Percentiles rank a stretch among this genome's conserved stretches.
Conservation (phyloP, 2,797 vertebrate species). For the Triplophysa yarkandensis region DNA sequence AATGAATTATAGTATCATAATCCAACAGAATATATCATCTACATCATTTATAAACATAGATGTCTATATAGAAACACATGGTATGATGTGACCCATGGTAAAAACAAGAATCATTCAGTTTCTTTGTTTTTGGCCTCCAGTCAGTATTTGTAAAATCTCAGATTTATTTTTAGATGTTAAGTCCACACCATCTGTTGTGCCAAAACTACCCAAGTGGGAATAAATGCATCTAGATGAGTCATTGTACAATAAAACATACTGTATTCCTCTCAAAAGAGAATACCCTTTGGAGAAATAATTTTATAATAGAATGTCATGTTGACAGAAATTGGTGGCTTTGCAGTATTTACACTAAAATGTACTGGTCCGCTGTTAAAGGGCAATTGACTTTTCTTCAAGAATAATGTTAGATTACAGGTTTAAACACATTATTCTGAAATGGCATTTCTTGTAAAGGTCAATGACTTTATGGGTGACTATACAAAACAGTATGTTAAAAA, state of each 20-base stretch:
- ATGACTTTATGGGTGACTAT: not conserved
- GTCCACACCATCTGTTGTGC: slow-evolving; percentile 28
- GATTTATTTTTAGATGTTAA: not conserved
- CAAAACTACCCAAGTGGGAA: slow-evolving; percentile 2
- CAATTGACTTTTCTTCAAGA: slow-evolving; percentile 6
- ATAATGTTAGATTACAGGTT: slow-evolving; percentile 7
- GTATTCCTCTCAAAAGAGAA: slow-evolving; percentile 3
- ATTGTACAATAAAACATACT: not conserved
- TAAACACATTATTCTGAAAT: slow-evolving; percentile 1
- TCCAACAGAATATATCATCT: too few species aligned
- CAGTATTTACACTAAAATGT: not conserved
- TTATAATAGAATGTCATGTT: not conserved
- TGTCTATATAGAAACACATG: not conserved
- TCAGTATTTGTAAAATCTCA: slow-evolving; percentile 1
- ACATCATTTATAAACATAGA: not conserved
- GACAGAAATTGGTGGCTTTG: not conserved
- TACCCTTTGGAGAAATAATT: too few species aligned
- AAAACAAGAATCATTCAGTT: slow-evolving; percentile 7
- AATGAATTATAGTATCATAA: too few species aligned
- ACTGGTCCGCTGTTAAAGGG: not conserved
- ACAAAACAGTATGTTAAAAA: too few species aligned
- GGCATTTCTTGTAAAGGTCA: not conserved
- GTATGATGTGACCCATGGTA: not conserved
- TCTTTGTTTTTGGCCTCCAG: not conserved
- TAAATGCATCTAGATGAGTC: slow-evolving; percentile 16